These are phyloP conservation scores for Centroberyx gerrardi DNA, from an alignment of 2,797 vertebrate species.

Conservation along the genomic window DNA sequence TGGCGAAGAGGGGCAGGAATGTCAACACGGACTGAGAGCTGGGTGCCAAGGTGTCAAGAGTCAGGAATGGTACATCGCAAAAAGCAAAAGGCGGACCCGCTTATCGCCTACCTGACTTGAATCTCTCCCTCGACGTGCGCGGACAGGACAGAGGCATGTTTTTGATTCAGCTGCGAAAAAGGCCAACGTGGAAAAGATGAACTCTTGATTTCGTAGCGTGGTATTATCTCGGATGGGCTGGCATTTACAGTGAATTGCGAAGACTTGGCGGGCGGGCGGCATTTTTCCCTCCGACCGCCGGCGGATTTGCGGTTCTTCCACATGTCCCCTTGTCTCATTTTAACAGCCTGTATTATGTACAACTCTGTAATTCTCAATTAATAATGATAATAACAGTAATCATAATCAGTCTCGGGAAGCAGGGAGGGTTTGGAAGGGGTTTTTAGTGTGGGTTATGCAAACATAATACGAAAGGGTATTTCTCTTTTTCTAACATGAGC, in stretches of 20 bases:
- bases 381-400: constrained; percentile 57
- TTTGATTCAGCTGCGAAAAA: constrained; percentile 37
- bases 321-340: constrained; percentile 43
- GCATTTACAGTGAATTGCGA: constrained; percentile 47
- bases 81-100: constrained; percentile 6
- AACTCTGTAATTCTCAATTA: constrained; percentile 49
- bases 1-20: constrained; percentile 16
- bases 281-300: constrained; percentile 29
- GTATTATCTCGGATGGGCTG: constrained; percentile 40
- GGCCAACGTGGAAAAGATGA: constrained; percentile 45
- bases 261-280: constrained; percentile 24
- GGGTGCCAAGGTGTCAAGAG: constrained; percentile 8
- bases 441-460: constrained; percentile 26
- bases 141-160: constrained; percentile 20
- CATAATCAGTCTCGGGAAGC: constrained; percentile 52
- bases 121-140: constrained; percentile 28
- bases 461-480: background rate
- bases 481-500: constrained; percentile 19
- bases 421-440: constrained; percentile 21
- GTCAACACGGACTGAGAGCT: constrained; percentile 8
- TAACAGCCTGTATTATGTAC: constrained; percentile 31
- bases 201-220: background rate
- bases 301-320: constrained; percentile 50
- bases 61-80: constrained; percentile 22
- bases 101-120: constrained; percentile 29